Base-by-base conservation (phyloP, 2,888 invertebrate species). In the Dendrolimus houi region DNA sequence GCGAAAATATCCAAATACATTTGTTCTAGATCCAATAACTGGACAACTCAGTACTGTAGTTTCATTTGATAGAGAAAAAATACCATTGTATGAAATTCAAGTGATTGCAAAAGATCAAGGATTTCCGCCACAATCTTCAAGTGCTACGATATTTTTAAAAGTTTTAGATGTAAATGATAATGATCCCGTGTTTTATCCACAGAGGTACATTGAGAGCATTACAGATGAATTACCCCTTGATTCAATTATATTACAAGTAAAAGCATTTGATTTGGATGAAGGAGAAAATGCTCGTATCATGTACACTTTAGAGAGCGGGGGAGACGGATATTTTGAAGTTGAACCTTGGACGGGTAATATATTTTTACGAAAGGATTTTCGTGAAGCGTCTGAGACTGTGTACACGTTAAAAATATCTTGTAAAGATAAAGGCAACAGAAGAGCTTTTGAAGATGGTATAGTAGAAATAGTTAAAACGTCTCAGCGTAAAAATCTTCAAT, bases 81-180 rank as follows among this genome's bases (percentile, higher is more conserved):
- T 93, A 63, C 90, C 95, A 9, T 85, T 93, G 61, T 98, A 98
- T 81, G 94, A 94, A 76, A 93, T 99, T 66, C 92, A 94, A 72
- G 95, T 99, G 2, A 92, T 97, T 57, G 98, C 98, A 12, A 95
- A 93, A 85, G 98, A 99, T 91, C 96, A 97, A 87, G 98, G 98
- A 9, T 94, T 94, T 71, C 97, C 97, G 41, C 95, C 97, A 0
- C 95, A 97, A 77, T 96, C 97, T 14, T 96, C 98, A 8, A 97
- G 97, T 0, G 97, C 97, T 9, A 96, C 97, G 1, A 94, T 99
- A 56, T 92, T 93, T 71, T 84, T 99, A 8, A 94, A 91, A 65
- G 93, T 99, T 14, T 89, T 94, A 60, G 98, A 98, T 84, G 94
- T 97, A 12, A 98, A 99, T 81, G 98, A 99, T 83, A 98, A 98